Conservation (phyloP, 2,888 invertebrate species). For the Cantharis lateralis region DNA sequence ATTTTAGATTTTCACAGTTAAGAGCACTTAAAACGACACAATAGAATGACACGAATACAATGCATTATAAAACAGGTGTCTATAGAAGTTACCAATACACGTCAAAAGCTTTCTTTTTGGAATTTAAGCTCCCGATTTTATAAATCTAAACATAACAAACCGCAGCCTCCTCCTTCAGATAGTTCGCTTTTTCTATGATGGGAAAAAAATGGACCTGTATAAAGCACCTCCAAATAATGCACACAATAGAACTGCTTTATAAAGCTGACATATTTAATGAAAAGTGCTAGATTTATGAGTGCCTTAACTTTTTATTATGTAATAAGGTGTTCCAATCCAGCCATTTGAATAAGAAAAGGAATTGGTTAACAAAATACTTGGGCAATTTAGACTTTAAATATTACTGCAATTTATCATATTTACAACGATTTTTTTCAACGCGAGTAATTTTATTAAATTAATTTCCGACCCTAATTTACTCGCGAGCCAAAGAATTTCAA, state of each 20-base stretch:
- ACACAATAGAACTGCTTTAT: slow-evolving; percentile 50
- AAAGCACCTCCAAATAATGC: slow-evolving; percentile 24
- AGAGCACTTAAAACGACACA: slow-evolving; percentile 23
- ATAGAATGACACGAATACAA: slow-evolving; percentile 24
- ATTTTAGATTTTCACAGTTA: slow-evolving; percentile 24
- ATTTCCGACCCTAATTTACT: background rate
- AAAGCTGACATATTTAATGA: slow-evolving; percentile 50
- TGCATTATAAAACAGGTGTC: slow-evolving; percentile 17
- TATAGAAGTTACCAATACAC: background rate
- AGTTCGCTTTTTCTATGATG: slow-evolving; percentile 8
- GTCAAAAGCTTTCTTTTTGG: slow-evolving; percentile 22
- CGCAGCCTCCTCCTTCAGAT: slow-evolving; percentile 17
- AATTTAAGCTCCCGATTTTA: slow-evolving; percentile 27
- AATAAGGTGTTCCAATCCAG: slow-evolving; percentile 16
- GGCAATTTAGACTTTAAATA: background rate
- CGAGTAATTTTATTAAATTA: background rate
- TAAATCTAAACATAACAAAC: slow-evolving; percentile 29
- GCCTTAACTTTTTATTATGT: slow-evolving; percentile 32
- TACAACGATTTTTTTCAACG: background rate
- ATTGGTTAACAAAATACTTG: background rate
- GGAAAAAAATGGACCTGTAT: slow-evolving; percentile 12
- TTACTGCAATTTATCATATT: background rate
- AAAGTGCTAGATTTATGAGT: slow-evolving; percentile 49
- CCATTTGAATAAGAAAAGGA: background rate
- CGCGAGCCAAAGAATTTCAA: background rate